Evolutionary conservation across 2,797 vertebrate species (phyloP).

Genomic region (Leptatherina wallacei): DNA sequence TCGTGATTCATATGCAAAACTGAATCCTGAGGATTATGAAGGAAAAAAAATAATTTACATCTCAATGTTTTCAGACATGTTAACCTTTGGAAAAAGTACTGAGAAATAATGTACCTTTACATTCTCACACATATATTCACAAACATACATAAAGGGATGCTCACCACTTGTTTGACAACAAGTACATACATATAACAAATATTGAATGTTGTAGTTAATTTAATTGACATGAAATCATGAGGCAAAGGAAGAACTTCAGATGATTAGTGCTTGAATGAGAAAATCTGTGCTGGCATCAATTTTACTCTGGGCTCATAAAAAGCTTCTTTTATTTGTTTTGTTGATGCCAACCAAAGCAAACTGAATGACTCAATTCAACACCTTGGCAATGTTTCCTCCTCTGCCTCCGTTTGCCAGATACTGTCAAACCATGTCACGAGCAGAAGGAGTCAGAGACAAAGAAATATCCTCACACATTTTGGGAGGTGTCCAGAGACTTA

Average conservation of each 20-base stretch:
- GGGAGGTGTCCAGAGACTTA: conserved; percentile 64
- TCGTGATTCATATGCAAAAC: conserved; percentile 68
- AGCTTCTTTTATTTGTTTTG: conserved; percentile 42
- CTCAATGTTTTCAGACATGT: conserved; percentile 66
- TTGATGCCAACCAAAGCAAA: conserved; percentile 53
- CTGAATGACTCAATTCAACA: conserved; percentile 43
- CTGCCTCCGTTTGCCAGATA: conserved; percentile 50
- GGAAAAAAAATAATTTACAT: conserved; percentile 48
- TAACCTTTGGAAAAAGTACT: conserved; percentile 36
- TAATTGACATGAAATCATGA: conserved; percentile 30
- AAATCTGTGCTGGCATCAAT: conserved; percentile 16
- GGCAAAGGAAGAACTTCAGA: conserved; percentile 23
- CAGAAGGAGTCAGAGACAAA: conserved; percentile 39
- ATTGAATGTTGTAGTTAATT: conserved; percentile 25
- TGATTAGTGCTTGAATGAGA: conserved; percentile 19
- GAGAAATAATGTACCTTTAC: conserved; percentile 2
- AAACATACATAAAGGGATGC: neutral
- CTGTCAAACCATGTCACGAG: conserved; percentile 52
- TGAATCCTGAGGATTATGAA: conserved; percentile 53
- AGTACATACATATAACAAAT: conserved; percentile 2
- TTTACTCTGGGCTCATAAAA: conserved; percentile 35
- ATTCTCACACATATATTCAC: conserved; percentile 22
- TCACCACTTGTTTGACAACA: conserved; percentile 26
- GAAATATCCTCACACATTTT: conserved; percentile 55
- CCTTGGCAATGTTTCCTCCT: conserved; percentile 25